Conservation (phyloP, 2,888 invertebrate species). For the Ischnus inquisitorius region DNA sequence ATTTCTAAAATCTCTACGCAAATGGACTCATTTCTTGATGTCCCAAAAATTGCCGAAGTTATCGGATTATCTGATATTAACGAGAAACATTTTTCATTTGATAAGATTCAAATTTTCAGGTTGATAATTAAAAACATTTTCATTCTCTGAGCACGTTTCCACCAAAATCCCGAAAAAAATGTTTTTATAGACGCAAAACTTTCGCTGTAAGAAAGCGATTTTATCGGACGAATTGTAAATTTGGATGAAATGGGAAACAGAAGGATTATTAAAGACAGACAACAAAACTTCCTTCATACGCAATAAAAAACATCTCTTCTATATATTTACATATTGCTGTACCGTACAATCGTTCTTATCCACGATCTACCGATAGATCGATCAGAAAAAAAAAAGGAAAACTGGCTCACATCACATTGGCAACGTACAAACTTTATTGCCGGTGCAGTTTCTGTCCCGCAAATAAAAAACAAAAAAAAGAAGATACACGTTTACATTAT, state of each 20-base stretch:
- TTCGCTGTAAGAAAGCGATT: too few relatives aligned
- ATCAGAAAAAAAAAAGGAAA: conserved; percentile 28
- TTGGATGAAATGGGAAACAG: background rate
- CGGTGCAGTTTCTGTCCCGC: conserved; percentile 24
- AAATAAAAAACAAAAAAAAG: conserved; percentile 35
- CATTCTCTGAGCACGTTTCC: too few relatives aligned
- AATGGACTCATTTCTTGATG: too few relatives aligned
- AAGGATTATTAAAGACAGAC: conserved; percentile 29
- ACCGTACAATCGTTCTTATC: conserved; percentile 50
- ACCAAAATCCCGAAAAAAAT: too few relatives aligned
- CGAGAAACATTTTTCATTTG: too few relatives aligned
- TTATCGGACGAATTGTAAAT: background rate
- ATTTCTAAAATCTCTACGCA: too few relatives aligned
- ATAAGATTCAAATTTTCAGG: too few relatives aligned
- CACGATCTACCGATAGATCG: conserved; percentile 33
- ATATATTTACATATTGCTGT: conserved; percentile 71
- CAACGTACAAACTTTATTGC: conserved; percentile 48
- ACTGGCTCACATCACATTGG: conserved; percentile 32
- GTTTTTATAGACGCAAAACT: too few relatives aligned
- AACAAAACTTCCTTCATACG: conserved; percentile 38
- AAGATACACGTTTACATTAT: conserved; percentile 66
- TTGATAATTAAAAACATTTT: too few relatives aligned
- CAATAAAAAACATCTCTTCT: conserved; percentile 66
- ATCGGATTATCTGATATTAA: too few relatives aligned
- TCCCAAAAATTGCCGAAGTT: too few relatives aligned